A percentile compares a stretch with the other conserved stretches of the same genome.
phyloP scores from a whole-genome alignment of 1,140 invertebrate genomes.

The Agrilus planipennis region DNA sequence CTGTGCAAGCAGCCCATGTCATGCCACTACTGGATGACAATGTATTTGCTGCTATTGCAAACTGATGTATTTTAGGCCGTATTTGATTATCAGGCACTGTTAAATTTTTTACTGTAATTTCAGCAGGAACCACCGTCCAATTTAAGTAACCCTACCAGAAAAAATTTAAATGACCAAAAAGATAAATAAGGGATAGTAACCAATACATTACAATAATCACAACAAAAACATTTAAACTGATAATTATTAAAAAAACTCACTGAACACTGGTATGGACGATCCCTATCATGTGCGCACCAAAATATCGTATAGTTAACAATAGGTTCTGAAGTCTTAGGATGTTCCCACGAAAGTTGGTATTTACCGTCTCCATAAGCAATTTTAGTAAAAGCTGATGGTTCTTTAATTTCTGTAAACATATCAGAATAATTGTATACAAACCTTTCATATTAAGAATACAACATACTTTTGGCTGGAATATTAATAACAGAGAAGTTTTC shows the following conservation, averaged over 20 bases:
- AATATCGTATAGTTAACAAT: constrained; percentile 57
- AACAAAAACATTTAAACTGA: not conserved
- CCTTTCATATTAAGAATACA: not conserved
- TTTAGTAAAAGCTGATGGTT: constrained; percentile 51
- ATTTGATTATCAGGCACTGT: constrained; percentile 33
- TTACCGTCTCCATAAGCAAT: constrained; percentile 50
- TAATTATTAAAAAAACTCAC: constrained; percentile 28
- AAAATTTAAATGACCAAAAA: constrained; percentile 6
- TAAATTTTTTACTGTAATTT: constrained; percentile 37
- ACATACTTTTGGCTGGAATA: no score
- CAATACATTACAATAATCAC: constrained; percentile 5
- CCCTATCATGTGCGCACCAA: constrained; percentile 52
- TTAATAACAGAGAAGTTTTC: constrained; percentile 41
- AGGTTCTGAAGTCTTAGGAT: constrained; percentile 31
- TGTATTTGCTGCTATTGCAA: constrained; percentile 62
- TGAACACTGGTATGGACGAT: constrained; percentile 46
- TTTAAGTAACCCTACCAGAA: constrained; percentile 40
- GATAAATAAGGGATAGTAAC: constrained; percentile 6
- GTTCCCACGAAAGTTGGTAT: constrained; percentile 60
- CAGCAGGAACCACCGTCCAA: constrained; percentile 40
- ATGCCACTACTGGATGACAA: constrained; percentile 54
- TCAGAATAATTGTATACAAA: constrained; percentile 8
- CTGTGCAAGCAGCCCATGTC: constrained; percentile 63
- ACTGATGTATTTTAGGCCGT: constrained; percentile 47
- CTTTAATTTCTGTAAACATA: constrained; percentile 33